These are phyloP conservation scores for Luperina nickerlii DNA, from an alignment of 2,888 invertebrate species.

Conservation along the genomic window DNA sequence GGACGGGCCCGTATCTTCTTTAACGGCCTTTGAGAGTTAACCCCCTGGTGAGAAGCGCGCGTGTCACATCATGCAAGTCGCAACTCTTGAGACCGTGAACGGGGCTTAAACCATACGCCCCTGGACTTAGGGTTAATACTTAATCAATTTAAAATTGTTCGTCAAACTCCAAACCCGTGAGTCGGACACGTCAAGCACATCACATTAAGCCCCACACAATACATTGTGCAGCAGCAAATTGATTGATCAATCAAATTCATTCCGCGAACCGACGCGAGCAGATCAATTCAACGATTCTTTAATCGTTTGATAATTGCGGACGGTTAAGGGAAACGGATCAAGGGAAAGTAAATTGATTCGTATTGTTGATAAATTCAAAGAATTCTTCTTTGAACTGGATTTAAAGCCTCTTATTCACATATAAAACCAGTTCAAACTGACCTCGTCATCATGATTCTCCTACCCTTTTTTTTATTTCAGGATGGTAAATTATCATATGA, in stretches of 20 bases:
- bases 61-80: too few relatives aligned
- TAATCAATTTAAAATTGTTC: not conserved
- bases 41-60: too few relatives aligned
- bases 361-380: conserved; percentile 12
- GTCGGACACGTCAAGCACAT: conserved; percentile 24
- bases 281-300: conserved; percentile 51
- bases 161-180: conserved; percentile 2
- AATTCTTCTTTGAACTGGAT: not conserved
- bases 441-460: not conserved
- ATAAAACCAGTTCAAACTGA: not conserved
- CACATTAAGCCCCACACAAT: conserved; percentile 58
- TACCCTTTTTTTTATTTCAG: not conserved
- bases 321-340: conserved; percentile 19
- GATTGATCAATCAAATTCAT: conserved; percentile 62
- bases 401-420: not conserved
- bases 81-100: too few relatives aligned
- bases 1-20: too few relatives aligned
- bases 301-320: conserved; percentile 52
- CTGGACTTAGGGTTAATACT: too few relatives aligned
- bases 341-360: conserved; percentile 16
- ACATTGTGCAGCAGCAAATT: conserved; percentile 55
- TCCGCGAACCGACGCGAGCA: conserved; percentile 23
- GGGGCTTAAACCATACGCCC: too few relatives aligned
- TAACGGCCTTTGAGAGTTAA: too few relatives aligned
- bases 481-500: too few relatives aligned